Evolutionary conservation across 2,113 vertebrate species (phyloP).

Genomic region (Aspidoscelis tigris): DNA sequence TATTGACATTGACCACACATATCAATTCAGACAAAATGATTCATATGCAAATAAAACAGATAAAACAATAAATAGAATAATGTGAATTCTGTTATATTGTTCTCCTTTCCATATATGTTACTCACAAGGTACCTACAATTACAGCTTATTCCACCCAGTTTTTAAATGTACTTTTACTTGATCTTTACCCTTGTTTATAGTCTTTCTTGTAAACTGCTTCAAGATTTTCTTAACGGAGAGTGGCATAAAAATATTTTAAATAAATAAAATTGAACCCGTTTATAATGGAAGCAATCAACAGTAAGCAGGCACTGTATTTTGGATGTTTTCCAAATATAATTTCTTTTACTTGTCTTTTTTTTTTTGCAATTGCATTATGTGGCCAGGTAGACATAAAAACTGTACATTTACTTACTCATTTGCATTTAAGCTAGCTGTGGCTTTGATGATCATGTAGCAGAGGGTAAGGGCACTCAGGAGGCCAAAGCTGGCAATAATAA

Average conservation of each 20-base stretch:
- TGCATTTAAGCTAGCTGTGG: conserved; percentile 84
- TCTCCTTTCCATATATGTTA: background rate
- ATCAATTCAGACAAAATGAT: background rate
- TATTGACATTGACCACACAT: background rate
- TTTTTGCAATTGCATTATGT: conserved; percentile 35
- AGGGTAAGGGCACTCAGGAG: conserved; percentile 92
- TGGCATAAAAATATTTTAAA: no score
- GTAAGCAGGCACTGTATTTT: conserved; percentile 3
- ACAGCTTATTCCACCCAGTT: no score
- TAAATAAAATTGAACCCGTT: background rate
- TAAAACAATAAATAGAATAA: background rate
- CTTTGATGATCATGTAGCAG: conserved; percentile 96
- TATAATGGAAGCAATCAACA: conserved; percentile 2
- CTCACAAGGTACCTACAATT: no score
- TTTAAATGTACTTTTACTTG: no score
- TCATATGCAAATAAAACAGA: background rate
- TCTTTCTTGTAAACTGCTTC: no score
- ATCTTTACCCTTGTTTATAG: no score
- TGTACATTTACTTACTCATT: conserved; percentile 84
- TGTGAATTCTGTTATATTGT: background rate
- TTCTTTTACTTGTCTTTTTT: background rate
- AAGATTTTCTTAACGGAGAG: no score
- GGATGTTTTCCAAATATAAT: background rate
- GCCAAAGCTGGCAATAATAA: conserved; percentile 94
- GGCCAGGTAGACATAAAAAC: conserved; percentile 33